Conservation (phyloP, 2,888 invertebrate species). For the Craniophora ligustri region DNA sequence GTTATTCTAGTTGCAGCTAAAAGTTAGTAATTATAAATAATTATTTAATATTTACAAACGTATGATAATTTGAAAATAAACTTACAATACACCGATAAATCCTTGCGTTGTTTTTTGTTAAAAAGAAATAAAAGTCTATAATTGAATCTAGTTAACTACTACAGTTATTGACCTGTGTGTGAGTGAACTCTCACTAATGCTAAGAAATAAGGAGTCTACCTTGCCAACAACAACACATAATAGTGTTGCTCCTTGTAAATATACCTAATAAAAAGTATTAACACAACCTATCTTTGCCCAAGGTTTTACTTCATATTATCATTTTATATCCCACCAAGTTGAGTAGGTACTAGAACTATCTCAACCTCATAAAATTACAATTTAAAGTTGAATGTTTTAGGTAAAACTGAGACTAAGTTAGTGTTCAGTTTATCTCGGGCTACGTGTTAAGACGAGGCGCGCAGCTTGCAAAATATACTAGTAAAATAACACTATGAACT, state of each 20-base stretch:
- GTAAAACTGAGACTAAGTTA: slow-evolving; percentile 29
- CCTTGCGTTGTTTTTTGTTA: no score
- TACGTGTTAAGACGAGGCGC: slow-evolving; percentile 28
- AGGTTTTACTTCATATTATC: slow-evolving; percentile 3
- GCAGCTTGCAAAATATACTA: slow-evolving; percentile 33
- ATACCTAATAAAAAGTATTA: not conserved
- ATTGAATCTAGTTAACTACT: no score
- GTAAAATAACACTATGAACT: slow-evolving; percentile 37
- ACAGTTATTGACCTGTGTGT: no score
- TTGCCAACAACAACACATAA: not conserved
- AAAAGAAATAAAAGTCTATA: no score
- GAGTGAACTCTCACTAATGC: no score
- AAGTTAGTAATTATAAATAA: no score
- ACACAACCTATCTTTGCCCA: not conserved
- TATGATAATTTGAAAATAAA: no score
- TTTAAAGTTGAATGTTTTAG: slow-evolving; percentile 36
- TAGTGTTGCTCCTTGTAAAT: not conserved
- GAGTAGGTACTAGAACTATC: slow-evolving; percentile 14
- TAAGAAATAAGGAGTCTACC: no score
- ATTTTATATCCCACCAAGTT: slow-evolving; percentile 8
- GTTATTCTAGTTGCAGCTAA: no score
- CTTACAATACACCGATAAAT: no score
- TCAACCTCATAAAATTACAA: slow-evolving; percentile 28
- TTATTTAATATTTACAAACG: no score
- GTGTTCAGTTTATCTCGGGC: slow-evolving; percentile 32